These are phyloP conservation scores for Hippasteria phrygiana DNA, from an alignment of 53 echinoderm and acorn worm genomes.

Conservation along the genomic window DNA sequence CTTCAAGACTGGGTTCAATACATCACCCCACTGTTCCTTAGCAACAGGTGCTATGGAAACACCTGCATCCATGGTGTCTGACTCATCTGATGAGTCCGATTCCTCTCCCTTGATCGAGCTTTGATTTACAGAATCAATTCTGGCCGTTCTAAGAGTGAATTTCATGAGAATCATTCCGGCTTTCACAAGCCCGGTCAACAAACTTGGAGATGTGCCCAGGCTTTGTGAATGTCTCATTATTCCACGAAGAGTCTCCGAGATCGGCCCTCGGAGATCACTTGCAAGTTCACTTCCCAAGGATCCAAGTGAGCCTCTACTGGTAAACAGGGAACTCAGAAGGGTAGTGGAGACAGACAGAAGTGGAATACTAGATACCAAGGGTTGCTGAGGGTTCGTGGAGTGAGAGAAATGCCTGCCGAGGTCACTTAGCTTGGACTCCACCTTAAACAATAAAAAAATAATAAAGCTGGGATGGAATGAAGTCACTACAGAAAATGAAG, in stretches of 20 bases:
- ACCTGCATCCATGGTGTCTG: neutral
- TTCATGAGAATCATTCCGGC: slow-evolving; percentile 11
- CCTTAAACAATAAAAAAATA: slow-evolving; percentile 8
- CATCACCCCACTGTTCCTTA: slow-evolving; percentile 6
- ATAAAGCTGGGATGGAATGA: neutral
- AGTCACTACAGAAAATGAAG: neutral
- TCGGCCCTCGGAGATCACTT: neutral
- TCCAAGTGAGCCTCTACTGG: neutral
- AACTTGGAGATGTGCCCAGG: neutral
- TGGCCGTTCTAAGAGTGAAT: slow-evolving; percentile 25
- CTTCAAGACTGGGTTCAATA: neutral
- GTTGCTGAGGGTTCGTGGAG: neutral
- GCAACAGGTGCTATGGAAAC: neutral
- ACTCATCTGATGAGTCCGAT: neutral
- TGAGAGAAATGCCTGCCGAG: slow-evolving; percentile 5
- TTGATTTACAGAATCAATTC: neutral
- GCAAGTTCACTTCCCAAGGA: neutral
- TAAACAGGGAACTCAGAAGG: slow-evolving; percentile 22
- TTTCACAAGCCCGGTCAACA: slow-evolving; percentile 7
- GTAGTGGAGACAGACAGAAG: slow-evolving; percentile 21
- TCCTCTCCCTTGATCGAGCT: neutral
- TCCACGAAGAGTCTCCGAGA: slow-evolving; percentile 7
- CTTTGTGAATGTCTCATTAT: neutral
- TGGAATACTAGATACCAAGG: slow-evolving; percentile 13
- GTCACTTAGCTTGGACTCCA: slow-evolving; percentile 7